phyloP scores from a whole-genome alignment of 2,888 invertebrate genomes.

The Cordilura impudica region DNA sequence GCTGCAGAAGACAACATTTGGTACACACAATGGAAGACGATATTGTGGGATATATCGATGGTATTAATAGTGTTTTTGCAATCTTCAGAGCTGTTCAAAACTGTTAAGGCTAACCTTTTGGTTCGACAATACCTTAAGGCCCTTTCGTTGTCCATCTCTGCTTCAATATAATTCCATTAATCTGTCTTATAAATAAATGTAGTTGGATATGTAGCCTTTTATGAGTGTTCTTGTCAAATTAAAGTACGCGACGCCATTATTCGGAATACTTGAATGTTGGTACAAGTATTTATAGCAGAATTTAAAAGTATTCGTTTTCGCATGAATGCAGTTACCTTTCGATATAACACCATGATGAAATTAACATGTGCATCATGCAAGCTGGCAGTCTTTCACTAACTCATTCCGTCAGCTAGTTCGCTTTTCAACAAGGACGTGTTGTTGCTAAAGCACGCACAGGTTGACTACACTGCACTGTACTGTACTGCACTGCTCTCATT shows the following conservation, averaged over 20 bases:
- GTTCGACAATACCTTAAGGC: conserved; percentile 48
- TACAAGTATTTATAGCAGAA: not conserved
- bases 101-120: conserved; percentile 44
- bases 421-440: conserved; percentile 47
- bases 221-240: conserved; percentile 9
- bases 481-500: not conserved
- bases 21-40: not conserved
- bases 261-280: conserved; percentile 2
- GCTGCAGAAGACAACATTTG: conserved; percentile 39
- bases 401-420: conserved; percentile 8
- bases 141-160: conserved; percentile 51
- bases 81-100: conserved; percentile 35
- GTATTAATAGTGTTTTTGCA: conserved; percentile 47
- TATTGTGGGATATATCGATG: not conserved
- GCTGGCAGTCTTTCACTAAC: conserved; percentile 18
- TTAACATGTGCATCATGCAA: conserved; percentile 56
- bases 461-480: not conserved
- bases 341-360: conserved; percentile 28
- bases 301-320: conserved; percentile 33
- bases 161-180: conserved; percentile 41
- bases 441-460: conserved; percentile 17
- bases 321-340: conserved; percentile 47
- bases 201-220: not conserved
- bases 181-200: conserved; percentile 7
- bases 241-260: conserved; percentile 46